phyloP scores from a whole-genome alignment of 2,888 invertebrate species.

The Luperina testacea region DNA sequence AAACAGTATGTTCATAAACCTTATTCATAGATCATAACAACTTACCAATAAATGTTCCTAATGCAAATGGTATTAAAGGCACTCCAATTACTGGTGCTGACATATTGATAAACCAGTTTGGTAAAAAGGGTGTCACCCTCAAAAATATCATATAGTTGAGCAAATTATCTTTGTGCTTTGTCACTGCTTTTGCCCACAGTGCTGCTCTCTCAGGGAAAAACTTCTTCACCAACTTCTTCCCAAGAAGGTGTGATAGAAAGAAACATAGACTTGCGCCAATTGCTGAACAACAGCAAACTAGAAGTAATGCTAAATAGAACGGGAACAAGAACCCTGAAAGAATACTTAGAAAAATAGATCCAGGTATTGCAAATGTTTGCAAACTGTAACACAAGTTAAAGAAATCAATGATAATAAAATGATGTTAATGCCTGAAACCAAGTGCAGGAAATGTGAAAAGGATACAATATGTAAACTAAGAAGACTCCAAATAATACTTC shows the following conservation, averaged over 20 bases:
- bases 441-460: slow-evolving; percentile 87
- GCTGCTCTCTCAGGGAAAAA: slow-evolving; percentile 97
- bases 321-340: slow-evolving; percentile 99
- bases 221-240: slow-evolving; percentile 94
- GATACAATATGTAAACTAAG: slow-evolving; percentile 99
- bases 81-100: slow-evolving; percentile 99
- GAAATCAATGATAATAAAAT: slow-evolving; percentile 57
- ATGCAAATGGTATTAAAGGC: slow-evolving; percentile 96
- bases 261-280: slow-evolving; percentile 99
- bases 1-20: not conserved
- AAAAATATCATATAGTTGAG: slow-evolving; percentile 99
- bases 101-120: slow-evolving; percentile 99
- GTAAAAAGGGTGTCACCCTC: slow-evolving; percentile 98
- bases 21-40: slow-evolving; percentile 24
- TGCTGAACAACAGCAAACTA: slow-evolving; percentile 98
- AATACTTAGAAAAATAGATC: slow-evolving; percentile 99
- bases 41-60: slow-evolving; percentile 98
- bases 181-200: slow-evolving; percentile 96
- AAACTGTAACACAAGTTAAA: slow-evolving; percentile 91
- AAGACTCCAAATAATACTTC: slow-evolving; percentile 97
- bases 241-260: slow-evolving; percentile 96
- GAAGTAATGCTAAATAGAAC: slow-evolving; percentile 95
- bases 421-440: slow-evolving; percentile 7
- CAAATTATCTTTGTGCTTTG: slow-evolving; percentile 96
- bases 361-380: slow-evolving; percentile 99